Conservation (phyloP, 2,888 invertebrate species). For the Deroplatys truncata region DNA sequence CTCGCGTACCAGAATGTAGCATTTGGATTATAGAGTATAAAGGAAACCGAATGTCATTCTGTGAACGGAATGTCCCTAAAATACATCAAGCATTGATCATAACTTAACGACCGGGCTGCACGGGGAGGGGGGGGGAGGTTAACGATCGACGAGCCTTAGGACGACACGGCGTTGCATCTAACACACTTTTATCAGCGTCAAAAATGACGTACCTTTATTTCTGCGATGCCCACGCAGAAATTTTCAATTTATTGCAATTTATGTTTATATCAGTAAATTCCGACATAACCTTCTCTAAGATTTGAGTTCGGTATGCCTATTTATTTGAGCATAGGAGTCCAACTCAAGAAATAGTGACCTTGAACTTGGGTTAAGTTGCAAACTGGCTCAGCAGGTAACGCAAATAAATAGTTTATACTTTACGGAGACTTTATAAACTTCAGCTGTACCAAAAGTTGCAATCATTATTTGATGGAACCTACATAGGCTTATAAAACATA, state of each 20-base stretch:
- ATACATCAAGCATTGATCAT: too few species aligned
- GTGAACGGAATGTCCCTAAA: too few species aligned
- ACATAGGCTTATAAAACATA: too few species aligned
- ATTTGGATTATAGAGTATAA: too few species aligned
- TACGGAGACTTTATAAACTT: too few species aligned
- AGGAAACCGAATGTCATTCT: too few species aligned
- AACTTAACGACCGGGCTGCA: too few species aligned
- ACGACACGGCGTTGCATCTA: neutral
- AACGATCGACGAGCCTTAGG: neutral
- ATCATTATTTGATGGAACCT: too few species aligned
- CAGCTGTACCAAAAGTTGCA: too few species aligned
- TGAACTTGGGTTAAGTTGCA: neutral
- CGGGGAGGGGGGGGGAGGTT: too few species aligned
- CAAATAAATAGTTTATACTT: neutral
- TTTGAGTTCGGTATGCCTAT: neutral
- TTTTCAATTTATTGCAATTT: neutral
- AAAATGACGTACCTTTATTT: conserved; percentile 4
- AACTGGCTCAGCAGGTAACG: neutral
- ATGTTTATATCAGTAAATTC: neutral
- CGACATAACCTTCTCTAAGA: neutral
- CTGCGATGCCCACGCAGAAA: neutral
- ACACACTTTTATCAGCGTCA: neutral
- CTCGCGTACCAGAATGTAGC: too few species aligned
- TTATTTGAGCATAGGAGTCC: neutral
- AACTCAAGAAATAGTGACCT: neutral